Evolutionary conservation across 2,797 vertebrate species (phyloP), one percentile per base, ranked within the genome.

Genomic region (Kryptopterus vitreolus): DNA sequence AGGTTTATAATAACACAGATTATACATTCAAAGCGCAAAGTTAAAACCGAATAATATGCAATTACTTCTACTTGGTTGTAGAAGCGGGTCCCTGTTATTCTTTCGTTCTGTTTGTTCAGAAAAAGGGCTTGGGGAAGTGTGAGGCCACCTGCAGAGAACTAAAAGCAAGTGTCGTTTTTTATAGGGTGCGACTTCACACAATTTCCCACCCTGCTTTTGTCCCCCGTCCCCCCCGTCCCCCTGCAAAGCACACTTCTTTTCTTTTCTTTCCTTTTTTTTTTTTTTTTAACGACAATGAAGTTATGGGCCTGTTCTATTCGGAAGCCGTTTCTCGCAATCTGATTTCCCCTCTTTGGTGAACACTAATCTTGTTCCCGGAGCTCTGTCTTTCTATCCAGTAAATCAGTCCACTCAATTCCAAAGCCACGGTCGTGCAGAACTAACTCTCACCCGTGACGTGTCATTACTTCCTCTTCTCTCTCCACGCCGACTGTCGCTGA

Each of bases 301-400:
- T 76, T 33, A 50, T 62, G 26, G 43, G 58, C 6, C 63, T 76
- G 43, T 50, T 76, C 15, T 62, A 22, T 50, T 63, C 71, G 11
- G 2, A 50, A 48, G 12, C n/a, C 0, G 15, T 76, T 76, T 50
- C 43, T 63, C 12, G 4, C 35, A 43, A 46, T 59, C 26, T 50
- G 43, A 43, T 46, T 26, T 58, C 13, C 15, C 12, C 16, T 16
- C 26, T 61, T 46, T 58, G 22, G 1, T 58, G 13, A 24, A 38
- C n/a, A 59, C 35, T 29, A 59, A 75, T 33, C 35, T 76, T 61
- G 24, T 62, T 62, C 58, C 26, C 31, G 24, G 10, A 9, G 26
- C 38, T 48, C 11, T 62, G 10, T 75, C 38, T 20, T 76, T 18
- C 16, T 50, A n/a, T 1, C 38, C 24, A 33, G 43, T 76, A 31